Evolutionary conservation across 1,140 invertebrate genomes (phyloP).

Genomic region (Pachypeltis micranthus): DNA sequence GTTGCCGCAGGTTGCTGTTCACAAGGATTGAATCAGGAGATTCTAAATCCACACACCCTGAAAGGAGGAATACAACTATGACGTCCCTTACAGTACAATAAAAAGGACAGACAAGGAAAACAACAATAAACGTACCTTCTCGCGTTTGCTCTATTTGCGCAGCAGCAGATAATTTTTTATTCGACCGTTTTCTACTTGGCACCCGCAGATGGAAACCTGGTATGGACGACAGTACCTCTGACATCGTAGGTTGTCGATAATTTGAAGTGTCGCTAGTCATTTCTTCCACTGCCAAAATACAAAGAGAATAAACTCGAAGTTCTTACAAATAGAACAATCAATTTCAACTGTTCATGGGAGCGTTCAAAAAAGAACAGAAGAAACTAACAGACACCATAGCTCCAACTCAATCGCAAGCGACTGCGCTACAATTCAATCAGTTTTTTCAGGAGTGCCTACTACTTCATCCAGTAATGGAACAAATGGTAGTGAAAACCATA

Average conservation of each 20-base stretch:
- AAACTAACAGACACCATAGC: too few species aligned
- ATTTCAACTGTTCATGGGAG: too few species aligned
- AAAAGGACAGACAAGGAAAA: too few species aligned
- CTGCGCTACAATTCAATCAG: too few species aligned
- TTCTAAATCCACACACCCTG: slow-evolving; percentile 83
- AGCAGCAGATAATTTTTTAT: slow-evolving; percentile 59
- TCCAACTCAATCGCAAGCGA: too few species aligned
- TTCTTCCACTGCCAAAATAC: slow-evolving; percentile 26
- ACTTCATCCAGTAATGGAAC: too few species aligned
- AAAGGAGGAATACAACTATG: background rate
- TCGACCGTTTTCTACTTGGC: slow-evolving; percentile 47
- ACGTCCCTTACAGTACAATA: background rate
- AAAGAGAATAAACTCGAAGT: too few species aligned
- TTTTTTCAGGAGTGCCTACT: too few species aligned
- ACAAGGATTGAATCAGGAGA: slow-evolving; percentile 93
- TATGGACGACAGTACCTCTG: slow-evolving; percentile 75
- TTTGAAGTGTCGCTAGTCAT: slow-evolving; percentile 14
- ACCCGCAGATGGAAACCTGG: slow-evolving; percentile 79
- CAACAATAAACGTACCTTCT: slow-evolving; percentile 38
- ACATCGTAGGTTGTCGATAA: slow-evolving; percentile 49
- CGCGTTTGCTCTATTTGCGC: slow-evolving; percentile 84
- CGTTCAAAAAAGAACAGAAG: too few species aligned
- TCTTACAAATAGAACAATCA: too few species aligned
- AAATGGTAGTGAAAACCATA: too few species aligned
- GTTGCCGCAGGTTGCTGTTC: slow-evolving; percentile 74